Percentiles rank a stretch among this genome's conserved stretches.
Evolutionary conservation across 2,888 invertebrate genomes (phyloP).

Genomic region (Drosophila algonquin): DNA sequence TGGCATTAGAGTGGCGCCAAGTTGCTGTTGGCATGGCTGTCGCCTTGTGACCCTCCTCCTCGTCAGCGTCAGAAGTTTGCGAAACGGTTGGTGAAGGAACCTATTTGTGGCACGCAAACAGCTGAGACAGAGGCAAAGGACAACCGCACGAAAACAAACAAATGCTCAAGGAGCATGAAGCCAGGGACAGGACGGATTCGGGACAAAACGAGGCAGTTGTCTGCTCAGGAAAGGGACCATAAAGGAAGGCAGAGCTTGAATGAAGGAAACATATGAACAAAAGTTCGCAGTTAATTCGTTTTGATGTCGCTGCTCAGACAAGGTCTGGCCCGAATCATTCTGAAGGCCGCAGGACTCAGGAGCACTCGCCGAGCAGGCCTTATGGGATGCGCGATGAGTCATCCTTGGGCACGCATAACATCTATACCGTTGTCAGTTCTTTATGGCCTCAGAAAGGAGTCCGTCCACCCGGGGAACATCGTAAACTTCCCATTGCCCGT

Average conservation of each 20-base stretch:
- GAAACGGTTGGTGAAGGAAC: conserved; percentile 35
- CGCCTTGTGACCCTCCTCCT: conserved; percentile 4
- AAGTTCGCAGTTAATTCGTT: conserved; percentile 29
- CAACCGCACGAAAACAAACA: conserved; percentile 52
- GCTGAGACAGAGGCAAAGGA: conserved; percentile 60
- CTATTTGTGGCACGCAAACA: conserved; percentile 70
- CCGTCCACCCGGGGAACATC: conserved; percentile 26
- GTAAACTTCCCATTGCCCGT: conserved; percentile 49
- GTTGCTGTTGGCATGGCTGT: conserved; percentile 26
- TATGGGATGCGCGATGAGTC: conserved; percentile 25
- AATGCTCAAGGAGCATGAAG: conserved; percentile 29
- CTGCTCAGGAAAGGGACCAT: conserved; percentile 24
- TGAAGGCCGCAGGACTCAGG: conserved; percentile 32
- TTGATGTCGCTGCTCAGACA: conserved; percentile 13
- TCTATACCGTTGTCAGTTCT: conserved; percentile 22
- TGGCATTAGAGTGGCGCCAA: conserved; percentile 41
- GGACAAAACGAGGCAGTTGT: conserved; percentile 18
- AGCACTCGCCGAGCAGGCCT: not conserved
- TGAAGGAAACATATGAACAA: conserved; percentile 18
- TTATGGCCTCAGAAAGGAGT: conserved; percentile 32
- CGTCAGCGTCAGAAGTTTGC: conserved; percentile 17
- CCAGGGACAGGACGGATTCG: conserved; percentile 2
- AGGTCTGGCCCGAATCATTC: conserved; percentile 11
- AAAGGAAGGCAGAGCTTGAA: not conserved
- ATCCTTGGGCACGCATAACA: conserved; percentile 13